Evolutionary conservation across 2,797 vertebrate genomes (phyloP).

Genomic region (Sebastes jordani): DNA sequence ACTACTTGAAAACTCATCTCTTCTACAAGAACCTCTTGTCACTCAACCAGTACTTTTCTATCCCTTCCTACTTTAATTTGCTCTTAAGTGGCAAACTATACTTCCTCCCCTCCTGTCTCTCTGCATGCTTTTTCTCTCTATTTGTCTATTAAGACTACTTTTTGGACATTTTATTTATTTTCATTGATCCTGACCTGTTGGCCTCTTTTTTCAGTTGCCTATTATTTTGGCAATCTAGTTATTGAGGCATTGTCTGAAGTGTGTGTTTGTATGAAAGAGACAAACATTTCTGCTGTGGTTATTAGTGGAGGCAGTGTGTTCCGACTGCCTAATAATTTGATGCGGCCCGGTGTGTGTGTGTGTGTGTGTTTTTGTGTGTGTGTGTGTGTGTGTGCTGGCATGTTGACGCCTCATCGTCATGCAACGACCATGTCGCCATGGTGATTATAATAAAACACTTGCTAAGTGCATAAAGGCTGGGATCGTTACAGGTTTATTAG

Average conservation of each 20-base stretch:
- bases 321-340: background rate
- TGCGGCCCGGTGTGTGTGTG: background rate
- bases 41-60: background rate
- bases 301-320: background rate
- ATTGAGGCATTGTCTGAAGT: background rate
- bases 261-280: background rate
- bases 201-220: background rate
- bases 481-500: constrained; percentile 90
- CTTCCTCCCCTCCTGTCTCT: background rate
- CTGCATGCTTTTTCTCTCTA: background rate
- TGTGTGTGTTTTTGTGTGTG: background rate
- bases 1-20: background rate
- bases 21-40: background rate
- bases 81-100: background rate
- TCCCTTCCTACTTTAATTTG: background rate
- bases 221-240: background rate
- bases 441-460: constrained; percentile 87
- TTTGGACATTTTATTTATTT: background rate
- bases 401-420: constrained; percentile 19
- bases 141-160: background rate
- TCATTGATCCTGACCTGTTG: background rate
- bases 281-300: background rate
- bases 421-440: constrained; percentile 67
- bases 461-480: constrained; percentile 90
- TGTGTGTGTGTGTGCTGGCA: background rate